Base-by-base conservation (phyloP, 2,797 vertebrate genomes). In the Uromys caudimaculatus region DNA sequence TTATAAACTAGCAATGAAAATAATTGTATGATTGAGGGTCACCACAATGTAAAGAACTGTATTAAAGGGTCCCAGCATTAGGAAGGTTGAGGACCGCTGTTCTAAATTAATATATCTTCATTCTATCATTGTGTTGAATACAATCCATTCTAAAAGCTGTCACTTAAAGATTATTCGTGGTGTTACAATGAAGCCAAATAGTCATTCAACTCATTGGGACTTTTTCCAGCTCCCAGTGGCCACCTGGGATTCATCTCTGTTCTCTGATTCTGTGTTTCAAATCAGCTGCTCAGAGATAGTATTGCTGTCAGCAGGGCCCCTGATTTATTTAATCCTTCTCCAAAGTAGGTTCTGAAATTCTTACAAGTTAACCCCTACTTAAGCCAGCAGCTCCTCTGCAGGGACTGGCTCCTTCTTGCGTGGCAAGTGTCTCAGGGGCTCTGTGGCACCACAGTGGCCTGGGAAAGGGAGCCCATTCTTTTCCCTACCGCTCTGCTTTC, bases 211-310 rank as follows among this genome's bases (percentile, higher is more conserved):
- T 97, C 91, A 71, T 12, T 90, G 54, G 71, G 71, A 82, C 50
- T 83, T 91, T 91, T 73, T 89, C 90, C 94, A 95, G 83, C 92
- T 91, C 76, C 92, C 89, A 82, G 4, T 0, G 19, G 87, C 90
- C 96, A 98, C 96, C 96, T 97, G 96, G 94, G 95, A 97, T 94
- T 95, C 96, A 96, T 97, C 96, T 97, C 91, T 78, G 82, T 86
- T 94, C 96, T 90, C 92, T 91, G 90, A 93, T 97, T 96, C 96
- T 94, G 92, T 87, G 95, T 97, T 98, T 97, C 96, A 95, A 79
- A 96, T 97, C 96, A 98, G 87, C 84, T 91, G 96, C 91, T 95
- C 93, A 96, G 84, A 97, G 93, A 96, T 94, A 91, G 76, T 96
- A 82, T 96, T 97, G 93, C 95, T 97, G 91, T 98, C 96, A 97